Conservation (phyloP, 37 sponge, comb jelly and placozoan genomes). For the Dysidea cf. avara region DNA sequence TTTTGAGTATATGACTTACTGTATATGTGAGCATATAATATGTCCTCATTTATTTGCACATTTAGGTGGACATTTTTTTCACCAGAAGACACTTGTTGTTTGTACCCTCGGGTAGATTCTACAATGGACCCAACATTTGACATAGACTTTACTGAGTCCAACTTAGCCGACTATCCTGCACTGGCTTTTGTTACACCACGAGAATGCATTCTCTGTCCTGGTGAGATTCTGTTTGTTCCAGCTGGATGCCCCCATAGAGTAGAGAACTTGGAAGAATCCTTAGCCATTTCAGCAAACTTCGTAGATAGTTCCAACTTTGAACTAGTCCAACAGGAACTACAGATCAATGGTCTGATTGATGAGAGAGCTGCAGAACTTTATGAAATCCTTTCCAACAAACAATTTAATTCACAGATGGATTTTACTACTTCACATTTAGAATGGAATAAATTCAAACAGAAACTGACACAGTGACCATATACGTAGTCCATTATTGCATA, state of each 20-base stretch:
- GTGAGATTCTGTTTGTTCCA: conserved; percentile 82
- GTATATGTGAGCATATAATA: too few relatives aligned
- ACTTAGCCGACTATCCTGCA: conserved; percentile 41
- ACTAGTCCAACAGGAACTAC: conserved; percentile 48
- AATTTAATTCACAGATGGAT: not conserved
- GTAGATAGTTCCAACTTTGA: conserved; percentile 60
- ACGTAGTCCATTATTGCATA: too few relatives aligned
- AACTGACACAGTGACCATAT: too few relatives aligned
- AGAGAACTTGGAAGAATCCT: conserved; percentile 61
- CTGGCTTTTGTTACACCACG: conserved; percentile 52
- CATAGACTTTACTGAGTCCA: conserved; percentile 18
- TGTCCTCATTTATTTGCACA: too few relatives aligned
- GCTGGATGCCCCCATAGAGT: conserved; percentile 78
- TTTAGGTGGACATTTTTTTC: conserved; percentile 78
- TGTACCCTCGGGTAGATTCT: conserved; percentile 56
- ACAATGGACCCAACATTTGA: conserved; percentile 59
- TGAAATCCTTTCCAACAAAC: conserved; percentile 16
- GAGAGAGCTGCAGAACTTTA: conserved; percentile 44
- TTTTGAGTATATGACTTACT: too few relatives aligned
- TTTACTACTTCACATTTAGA: not conserved
- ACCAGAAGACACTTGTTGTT: conserved; percentile 50
- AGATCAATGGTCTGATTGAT: conserved; percentile 31
- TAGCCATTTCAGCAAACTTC: conserved; percentile 85
- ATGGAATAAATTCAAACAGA: too few relatives aligned
- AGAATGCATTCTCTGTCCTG: conserved; percentile 66